These are phyloP conservation scores for Polyommatus iphigenia DNA, from an alignment of 2,888 invertebrate species.

Conservation along the genomic window DNA sequence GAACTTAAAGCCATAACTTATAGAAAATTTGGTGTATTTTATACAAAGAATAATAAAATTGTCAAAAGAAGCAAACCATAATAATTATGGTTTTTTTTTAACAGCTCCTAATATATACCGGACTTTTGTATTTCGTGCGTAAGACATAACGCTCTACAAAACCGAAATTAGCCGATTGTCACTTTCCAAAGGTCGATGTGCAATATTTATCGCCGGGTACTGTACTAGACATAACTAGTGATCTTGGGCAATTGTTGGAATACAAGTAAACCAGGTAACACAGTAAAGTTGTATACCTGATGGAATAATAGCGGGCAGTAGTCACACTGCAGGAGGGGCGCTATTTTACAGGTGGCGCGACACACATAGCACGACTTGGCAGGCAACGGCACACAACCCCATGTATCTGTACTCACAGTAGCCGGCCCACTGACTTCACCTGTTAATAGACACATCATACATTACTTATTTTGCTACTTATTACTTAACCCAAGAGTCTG, in stretches of 20 bases:
- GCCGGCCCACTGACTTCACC: slow-evolving; percentile 52
- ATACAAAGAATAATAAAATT: no score
- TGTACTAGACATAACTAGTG: background rate
- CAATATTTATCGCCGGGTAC: no score
- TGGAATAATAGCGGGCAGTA: slow-evolving; percentile 95
- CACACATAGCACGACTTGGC: slow-evolving; percentile 93
- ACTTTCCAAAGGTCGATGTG: no score
- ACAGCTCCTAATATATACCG: no score
- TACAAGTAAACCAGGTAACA: background rate
- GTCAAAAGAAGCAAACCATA: no score
- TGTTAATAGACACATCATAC: background rate
- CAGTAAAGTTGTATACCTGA: slow-evolving; percentile 61
- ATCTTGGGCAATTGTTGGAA: background rate
- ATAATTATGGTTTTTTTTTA: no score
- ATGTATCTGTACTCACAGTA: slow-evolving; percentile 60
- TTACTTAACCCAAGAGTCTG: no score
- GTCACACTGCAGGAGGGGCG: slow-evolving; percentile 94
- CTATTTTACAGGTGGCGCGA: slow-evolving; percentile 89
- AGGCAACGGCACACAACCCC: slow-evolving; percentile 88
- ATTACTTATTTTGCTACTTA: background rate
- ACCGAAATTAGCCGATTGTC: no score
- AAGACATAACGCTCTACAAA: no score
- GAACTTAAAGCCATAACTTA: no score
- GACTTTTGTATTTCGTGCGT: no score
- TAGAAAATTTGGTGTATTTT: no score